Conservation (phyloP, 2,888 invertebrate genomes). For the Rhyacophila evoluta region DNA sequence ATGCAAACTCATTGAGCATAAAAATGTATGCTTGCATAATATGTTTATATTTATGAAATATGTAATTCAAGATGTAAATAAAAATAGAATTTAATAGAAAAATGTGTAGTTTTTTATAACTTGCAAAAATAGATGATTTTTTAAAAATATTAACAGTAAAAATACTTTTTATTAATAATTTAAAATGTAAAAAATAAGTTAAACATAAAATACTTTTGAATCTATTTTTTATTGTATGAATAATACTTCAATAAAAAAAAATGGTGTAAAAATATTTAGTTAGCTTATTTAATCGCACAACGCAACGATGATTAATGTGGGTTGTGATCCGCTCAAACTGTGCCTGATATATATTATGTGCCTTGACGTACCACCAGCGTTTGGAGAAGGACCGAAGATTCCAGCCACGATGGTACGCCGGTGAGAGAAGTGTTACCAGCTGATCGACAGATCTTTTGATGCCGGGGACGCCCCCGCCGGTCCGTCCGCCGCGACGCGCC, state of each 20-base stretch:
- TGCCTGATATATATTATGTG: not conserved
- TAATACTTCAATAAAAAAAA: not conserved
- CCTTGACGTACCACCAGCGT: not conserved
- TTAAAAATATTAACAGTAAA: too few relatives aligned
- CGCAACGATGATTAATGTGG: not conserved
- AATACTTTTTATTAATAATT: too few relatives aligned
- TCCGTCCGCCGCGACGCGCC: slow-evolving; percentile 50
- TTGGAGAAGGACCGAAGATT: not conserved
- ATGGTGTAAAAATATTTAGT: not conserved
- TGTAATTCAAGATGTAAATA: too few relatives aligned
- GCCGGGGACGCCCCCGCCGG: slow-evolving; percentile 48
- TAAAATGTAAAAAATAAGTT: too few relatives aligned
- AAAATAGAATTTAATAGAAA: too few relatives aligned
- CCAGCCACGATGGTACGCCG: slow-evolving; percentile 1
- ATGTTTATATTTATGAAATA: too few relatives aligned
- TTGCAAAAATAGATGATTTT: too few relatives aligned
- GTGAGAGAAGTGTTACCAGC: not conserved
- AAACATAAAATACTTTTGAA: not conserved
- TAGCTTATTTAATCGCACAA: not conserved
- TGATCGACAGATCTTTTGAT: not conserved
- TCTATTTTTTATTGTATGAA: not conserved
- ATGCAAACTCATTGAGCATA: too few relatives aligned
- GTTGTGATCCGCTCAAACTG: not conserved
- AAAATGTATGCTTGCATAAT: too few relatives aligned
- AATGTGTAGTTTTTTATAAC: too few relatives aligned